Conservation (phyloP, 1,140 invertebrate genomes). For the Aphelinus atriplicis region DNA sequence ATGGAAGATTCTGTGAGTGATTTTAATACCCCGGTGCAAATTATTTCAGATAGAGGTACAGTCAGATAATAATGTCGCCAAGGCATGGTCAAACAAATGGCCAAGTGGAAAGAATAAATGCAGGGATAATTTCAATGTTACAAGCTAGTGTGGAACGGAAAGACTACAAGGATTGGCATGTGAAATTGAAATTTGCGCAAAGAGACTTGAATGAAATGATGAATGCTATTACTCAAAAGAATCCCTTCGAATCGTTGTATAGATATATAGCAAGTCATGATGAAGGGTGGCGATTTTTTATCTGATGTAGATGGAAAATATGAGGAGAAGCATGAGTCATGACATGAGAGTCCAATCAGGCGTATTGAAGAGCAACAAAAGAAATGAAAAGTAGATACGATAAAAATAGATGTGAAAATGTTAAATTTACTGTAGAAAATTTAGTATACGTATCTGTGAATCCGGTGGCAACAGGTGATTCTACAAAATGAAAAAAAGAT, state of each 20-base stretch:
- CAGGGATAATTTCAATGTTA: conserved; percentile 23
- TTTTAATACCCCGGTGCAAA: conserved; percentile 16
- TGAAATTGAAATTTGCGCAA: conserved; percentile 12
- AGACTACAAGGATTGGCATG: conserved; percentile 28
- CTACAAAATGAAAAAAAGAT: conserved; percentile 39
- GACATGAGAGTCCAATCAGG: conserved; percentile 7
- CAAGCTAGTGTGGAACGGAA: neutral
- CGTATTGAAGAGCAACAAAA: conserved; percentile 21
- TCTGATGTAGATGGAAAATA: neutral
- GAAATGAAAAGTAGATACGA: conserved; percentile 40
- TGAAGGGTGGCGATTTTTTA: conserved; percentile 10
- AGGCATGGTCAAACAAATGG: conserved; percentile 6
- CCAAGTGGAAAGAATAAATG: neutral
- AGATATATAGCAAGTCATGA: conserved; percentile 18
- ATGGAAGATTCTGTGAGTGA: conserved; percentile 32
- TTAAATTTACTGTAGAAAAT: conserved; percentile 39
- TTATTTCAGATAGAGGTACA: neutral
- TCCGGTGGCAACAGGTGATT: conserved; percentile 29
- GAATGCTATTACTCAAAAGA: conserved; percentile 19
- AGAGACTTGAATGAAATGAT: conserved; percentile 25
- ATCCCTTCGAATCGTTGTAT: conserved; percentile 28
- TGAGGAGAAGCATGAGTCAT: neutral
- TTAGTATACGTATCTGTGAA: conserved; percentile 40
- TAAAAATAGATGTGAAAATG: conserved; percentile 20
- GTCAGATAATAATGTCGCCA: neutral